Conservation (phyloP, 2,888 invertebrate species). For the Ophonus ardosiacus region DNA sequence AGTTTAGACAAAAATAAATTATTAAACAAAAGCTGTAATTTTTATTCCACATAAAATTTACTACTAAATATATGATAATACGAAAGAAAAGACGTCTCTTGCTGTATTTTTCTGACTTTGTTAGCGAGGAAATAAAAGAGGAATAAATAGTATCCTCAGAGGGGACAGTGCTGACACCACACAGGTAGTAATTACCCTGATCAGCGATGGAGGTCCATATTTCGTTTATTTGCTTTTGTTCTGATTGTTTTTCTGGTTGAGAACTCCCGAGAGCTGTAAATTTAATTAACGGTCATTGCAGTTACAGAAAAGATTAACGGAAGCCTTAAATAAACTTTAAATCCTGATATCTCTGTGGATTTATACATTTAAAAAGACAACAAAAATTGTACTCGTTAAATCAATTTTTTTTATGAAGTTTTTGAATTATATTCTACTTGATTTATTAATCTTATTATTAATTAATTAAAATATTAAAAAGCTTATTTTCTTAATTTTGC, state of each 20-base stretch:
- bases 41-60: slow-evolving; percentile 16
- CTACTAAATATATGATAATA: slow-evolving; percentile 23
- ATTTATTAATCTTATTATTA: too few species aligned
- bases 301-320: background rate
- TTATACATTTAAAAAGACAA: too few species aligned
- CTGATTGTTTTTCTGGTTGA: background rate
- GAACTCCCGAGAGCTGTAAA: background rate
- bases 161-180: background rate
- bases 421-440: too few species aligned
- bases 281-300: background rate
- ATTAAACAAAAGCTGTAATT: slow-evolving; percentile 18
- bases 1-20: slow-evolving; percentile 26
- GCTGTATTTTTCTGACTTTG: background rate
- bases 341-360: background rate
- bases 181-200: background rate
- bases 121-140: background rate
- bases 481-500: too few species aligned
- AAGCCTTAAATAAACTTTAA: background rate
- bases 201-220: background rate
- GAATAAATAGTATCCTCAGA: background rate
- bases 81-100: background rate
- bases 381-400: too few species aligned
- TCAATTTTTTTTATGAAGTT: too few species aligned
- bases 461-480: too few species aligned
- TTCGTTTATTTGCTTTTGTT: background rate